Evolutionary conservation across 2,113 vertebrate species (phyloP).

Genomic region (Choloepus hoffmanni): DNA sequence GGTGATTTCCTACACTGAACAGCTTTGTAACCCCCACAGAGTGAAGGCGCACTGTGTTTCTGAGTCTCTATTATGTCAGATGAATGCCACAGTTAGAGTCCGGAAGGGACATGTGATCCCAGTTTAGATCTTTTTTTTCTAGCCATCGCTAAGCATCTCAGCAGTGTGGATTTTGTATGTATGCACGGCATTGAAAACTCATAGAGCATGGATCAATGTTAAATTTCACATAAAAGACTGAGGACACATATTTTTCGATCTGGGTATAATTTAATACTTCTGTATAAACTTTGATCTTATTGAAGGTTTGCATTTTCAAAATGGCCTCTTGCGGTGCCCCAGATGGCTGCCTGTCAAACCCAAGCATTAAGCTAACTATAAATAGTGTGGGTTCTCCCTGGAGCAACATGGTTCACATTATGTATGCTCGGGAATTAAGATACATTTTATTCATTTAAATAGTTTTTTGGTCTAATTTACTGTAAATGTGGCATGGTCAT

Average conservation of each 20-base stretch:
- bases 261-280: slow-evolving; percentile 75
- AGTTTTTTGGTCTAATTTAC: background rate
- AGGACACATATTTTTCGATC: slow-evolving; percentile 65
- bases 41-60: slow-evolving; percentile 61
- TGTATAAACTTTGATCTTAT: slow-evolving; percentile 75
- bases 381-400: slow-evolving; percentile 54
- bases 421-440: slow-evolving; percentile 58
- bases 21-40: slow-evolving; percentile 78
- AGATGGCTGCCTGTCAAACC: slow-evolving; percentile 76
- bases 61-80: slow-evolving; percentile 74
- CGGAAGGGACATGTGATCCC: slow-evolving; percentile 69
- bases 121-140: slow-evolving; percentile 43
- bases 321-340: slow-evolving; percentile 70
- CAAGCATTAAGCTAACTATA: slow-evolving; percentile 50
- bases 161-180: slow-evolving; percentile 54
- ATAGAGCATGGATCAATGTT: slow-evolving; percentile 61
- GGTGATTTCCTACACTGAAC: slow-evolving; percentile 76
- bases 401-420: slow-evolving; percentile 62
- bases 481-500: slow-evolving; percentile 44
- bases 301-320: slow-evolving; percentile 76
- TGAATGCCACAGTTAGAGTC: slow-evolving; percentile 75
- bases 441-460: slow-evolving; percentile 54
- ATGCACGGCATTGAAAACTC: slow-evolving; percentile 56
- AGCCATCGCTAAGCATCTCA: slow-evolving; percentile 52
- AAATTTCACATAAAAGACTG: slow-evolving; percentile 66